Base-by-base conservation (phyloP, 1,140 invertebrate species). In the Drosophila aff. region DNA sequence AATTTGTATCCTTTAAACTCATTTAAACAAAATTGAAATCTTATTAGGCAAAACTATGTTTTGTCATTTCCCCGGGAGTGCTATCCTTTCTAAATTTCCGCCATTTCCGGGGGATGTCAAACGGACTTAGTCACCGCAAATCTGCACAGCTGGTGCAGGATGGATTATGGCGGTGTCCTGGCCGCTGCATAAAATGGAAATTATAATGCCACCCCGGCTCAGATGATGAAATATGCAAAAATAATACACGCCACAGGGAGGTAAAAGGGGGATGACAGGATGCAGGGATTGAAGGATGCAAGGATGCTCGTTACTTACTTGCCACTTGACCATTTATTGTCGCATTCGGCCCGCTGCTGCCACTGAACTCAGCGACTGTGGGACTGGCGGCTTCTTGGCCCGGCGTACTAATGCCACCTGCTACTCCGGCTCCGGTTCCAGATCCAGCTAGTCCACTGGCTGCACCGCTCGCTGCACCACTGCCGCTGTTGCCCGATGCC, bases 251-350 rank as follows among this genome's bases (percentile, higher is more conserved):
- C 53, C 60, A 16, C 38, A 26, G 18, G 38, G 2, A 11, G 15
- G 28, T 16, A 1, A 4, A 18, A n/a, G 10, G 15, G 16, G 9
- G n/a, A 13, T 16, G 4, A 6, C 5, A 15, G 61, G 10, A 11
- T 11, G n/a, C 33, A 11, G 13, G 31, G 18, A 38, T 23, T 2
- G n/a, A 5, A n/a, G 21, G 44, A 55, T 23, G 21, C 52, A 2
- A n/a, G 21, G 31, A 52, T 53, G 41, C 46, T 43, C 33, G 57
- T 55, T 68, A 94, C 95, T 95, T 93, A 95, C 95, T 94, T 87
- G 94, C 93, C 79, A 95, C 92, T 93, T 95, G 94, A 87, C 95
- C 95, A 92, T 95, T 95, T 79, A 94, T 92, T 89, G 94, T 91
- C 76, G 82, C 75, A 90, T 82, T 80, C 46, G 64, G n/a, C 59